Base-by-base conservation (phyloP, 2,113 vertebrate species). In the Melanotaenia duboulayi region DNA sequence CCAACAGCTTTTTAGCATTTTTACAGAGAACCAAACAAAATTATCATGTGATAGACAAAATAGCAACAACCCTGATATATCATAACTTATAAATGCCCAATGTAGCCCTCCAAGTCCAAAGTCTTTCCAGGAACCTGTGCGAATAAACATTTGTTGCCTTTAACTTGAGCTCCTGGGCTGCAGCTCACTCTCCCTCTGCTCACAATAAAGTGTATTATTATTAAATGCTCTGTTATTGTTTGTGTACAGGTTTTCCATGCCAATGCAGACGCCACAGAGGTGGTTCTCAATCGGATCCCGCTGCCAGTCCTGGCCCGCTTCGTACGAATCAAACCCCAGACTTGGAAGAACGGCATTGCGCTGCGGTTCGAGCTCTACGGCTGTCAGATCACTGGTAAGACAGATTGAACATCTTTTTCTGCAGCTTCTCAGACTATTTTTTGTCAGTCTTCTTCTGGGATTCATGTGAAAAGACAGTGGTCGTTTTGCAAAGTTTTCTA, bases 321-420 rank as follows among this genome's bases (percentile, higher is more conserved):
- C 0, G 90, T 99, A 56, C 94, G 98, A 32, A 94, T 99, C 80
- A 93, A 96, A 62, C 98, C 98, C 0, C 98, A 98, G 93, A 90
- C 90, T 1, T 99, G 98, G 98, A 95, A 96, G 78, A 95, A 93
- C 0, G 98, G 98, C 87, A 97, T 99, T 0, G 95, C 98, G 0
- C 92, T 99, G 78, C 94, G 97, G 13, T 95, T 99, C 19, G 98
- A 99, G 83, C 94, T 99, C 4, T 99, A 97, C 0, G 98, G 97
- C 86, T 99, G 98, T 87, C 95, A 96, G 78, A 97, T 98, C 69
- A 98, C 97, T 1, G 97, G 98, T 99, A 77, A 81, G 82, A 70
- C 60, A 32, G 28, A 80, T 7, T 17, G 1, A 52, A n/a, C 1
- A 1, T 56, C 17, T 79, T 23, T 57, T 44, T 49, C 37, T 59